Base-by-base conservation (phyloP, 2,888 invertebrate genomes). In the Lycophotia porphyrea region DNA sequence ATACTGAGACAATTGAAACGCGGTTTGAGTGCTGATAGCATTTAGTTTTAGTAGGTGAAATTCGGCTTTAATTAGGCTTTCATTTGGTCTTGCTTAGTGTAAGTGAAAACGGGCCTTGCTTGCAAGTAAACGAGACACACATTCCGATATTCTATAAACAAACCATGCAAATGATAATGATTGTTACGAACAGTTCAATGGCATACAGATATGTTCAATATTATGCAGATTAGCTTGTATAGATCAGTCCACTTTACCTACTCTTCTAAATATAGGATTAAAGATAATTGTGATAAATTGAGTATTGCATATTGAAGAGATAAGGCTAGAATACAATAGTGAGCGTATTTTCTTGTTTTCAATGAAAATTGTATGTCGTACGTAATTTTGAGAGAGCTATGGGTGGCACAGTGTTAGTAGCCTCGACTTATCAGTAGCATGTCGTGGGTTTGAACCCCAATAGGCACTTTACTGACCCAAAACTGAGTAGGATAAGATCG, bases 81-180 rank as follows among this genome's bases (percentile, higher is more conserved):
- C 3, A 34, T 39, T 39, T 27, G 31, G 18, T 70, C 31, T n/a
- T 2, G 3, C 34, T 11, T n/a, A 21, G 31, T 34, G n/a, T n/a
- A 0, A 44, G 31, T 55, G 39, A 42, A 39, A 24, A 39, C 55
- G 9, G 31, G 5, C 31, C 34, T 27, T 34, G 42, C 8, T 55
- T 34, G 49, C 31, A 44, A 47, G 36, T 70, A 52, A 27, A 61
- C 15, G 24, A 36, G 27, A 24, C 21, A 78, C 24, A 73, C 74
- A 74, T 74, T 73, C n/a, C 7, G 27, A 74, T 24, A 47, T 52
- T 47, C 31, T 42, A 60, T 52, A 52, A 66, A 63, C 34, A 55
- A 15, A 39, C 15, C 82, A 81, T 78, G 78, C 78, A 81, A 60
- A 81, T 75, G 61, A 81, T 75, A 47, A 60, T 76, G 63, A 47